These are phyloP conservation scores for Protophormia terraenovae DNA, from an alignment of 2,888 invertebrate species.

Conservation along the genomic window DNA sequence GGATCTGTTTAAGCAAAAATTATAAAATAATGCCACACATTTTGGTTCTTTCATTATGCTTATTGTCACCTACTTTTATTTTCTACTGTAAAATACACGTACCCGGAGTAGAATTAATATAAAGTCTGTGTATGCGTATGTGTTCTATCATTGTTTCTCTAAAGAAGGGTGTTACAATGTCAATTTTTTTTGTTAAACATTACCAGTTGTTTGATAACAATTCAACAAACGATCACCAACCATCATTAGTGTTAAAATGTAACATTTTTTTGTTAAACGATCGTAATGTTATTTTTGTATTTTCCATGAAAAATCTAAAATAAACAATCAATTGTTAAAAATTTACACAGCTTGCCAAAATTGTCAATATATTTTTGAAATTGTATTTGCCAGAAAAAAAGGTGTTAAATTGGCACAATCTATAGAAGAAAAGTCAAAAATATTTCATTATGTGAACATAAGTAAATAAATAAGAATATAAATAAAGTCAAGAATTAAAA, in stretches of 20 bases:
- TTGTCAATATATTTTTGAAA: conserved; percentile 3
- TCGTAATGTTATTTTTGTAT: conserved; percentile 20
- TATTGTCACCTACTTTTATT: conserved; percentile 68
- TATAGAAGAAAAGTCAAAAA: conserved; percentile 15
- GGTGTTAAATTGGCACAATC: conserved; percentile 65
- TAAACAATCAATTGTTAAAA: conserved; percentile 56
- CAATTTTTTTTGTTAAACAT: conserved; percentile 17
- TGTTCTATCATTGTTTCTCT: conserved; percentile 14
- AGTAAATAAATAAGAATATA: not conserved
- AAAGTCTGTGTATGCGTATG: not conserved
- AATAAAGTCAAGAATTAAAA: not conserved
- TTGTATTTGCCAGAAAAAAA: conserved; percentile 19
- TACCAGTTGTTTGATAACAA: conserved; percentile 26
- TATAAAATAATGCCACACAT: conserved; percentile 57
- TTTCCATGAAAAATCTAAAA: conserved; percentile 49
- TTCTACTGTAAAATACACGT: conserved; percentile 9
- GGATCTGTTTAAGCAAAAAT: conserved; percentile 20
- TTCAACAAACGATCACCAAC: conserved; percentile 21
- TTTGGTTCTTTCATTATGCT: conserved; percentile 66
- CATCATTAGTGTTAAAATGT: conserved; percentile 65
- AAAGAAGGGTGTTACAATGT: conserved; percentile 35
- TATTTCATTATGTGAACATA: too few relatives aligned
- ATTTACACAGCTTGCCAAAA: conserved; percentile 66
- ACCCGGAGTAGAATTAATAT: not conserved
- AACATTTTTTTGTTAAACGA: conserved; percentile 43